Evolutionary conservation across 92 coral and sea anemone genomes (phyloP), one percentile per base, ranked within the genome.

Genomic region (Siderastrea siderea): DNA sequence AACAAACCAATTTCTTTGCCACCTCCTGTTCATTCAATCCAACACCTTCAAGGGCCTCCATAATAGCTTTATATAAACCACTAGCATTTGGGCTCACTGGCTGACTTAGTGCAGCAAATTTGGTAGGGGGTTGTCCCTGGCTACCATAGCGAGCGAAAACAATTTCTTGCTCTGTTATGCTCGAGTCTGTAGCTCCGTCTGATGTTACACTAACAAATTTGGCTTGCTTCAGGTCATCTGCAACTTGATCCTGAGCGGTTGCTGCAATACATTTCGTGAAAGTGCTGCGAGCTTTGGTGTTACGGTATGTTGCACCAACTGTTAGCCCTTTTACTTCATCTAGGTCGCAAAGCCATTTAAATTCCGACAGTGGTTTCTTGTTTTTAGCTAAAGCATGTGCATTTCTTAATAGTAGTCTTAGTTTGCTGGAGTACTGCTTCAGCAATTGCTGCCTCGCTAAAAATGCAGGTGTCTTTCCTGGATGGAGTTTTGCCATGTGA

Each of bases 361-460:
- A 61, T 15, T 77, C 82, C 47, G 82, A 9, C 17, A 75, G 65
- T 12, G 66, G 57, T 13, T 10, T 57, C 65, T 75, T 75, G 65
- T 75, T 26, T 66, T 75, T 75, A 1, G 80, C 45, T 19, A 75
- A 66, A 19, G 80, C 80, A 43, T 57, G 80, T 2, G 80, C 80
- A 75, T 75, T 75, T 75, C 53, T 75, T 66, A 75, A 75, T 55
- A 57, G 80, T 75, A 75, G 57, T 75, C 80, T 75, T 75, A 57
- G 80, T 49, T 75, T 75, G 53, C 67, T 50, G 10, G 66, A 55
- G 80, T 75, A 75, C 80, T 75, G 80, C 57, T 54, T 75, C 17
- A 75, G 50, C 80, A 75, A 19, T 67, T 77, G 82, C 57, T 77
- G 82, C 70, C 82, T 50, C 45, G 70, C 82, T 61, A 77, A 46